These are phyloP conservation scores for Ormyrus thymus DNA, from an alignment of 2,888 invertebrate species.

Conservation along the genomic window DNA sequence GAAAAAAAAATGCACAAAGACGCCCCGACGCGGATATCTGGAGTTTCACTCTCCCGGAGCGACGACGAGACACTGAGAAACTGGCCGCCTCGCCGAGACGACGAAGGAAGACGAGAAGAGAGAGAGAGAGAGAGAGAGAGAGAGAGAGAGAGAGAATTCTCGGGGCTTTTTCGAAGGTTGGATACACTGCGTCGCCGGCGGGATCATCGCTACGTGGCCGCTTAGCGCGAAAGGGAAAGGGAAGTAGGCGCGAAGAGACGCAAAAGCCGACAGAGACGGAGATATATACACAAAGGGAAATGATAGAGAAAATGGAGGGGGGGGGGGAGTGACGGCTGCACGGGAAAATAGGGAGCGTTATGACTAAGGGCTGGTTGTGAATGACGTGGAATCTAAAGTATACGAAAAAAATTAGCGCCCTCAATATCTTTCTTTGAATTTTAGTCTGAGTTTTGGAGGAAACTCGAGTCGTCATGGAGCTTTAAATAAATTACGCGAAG, in stretches of 20 bases:
- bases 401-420: too few relatives aligned
- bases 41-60: slow-evolving; percentile 29
- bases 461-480: too few relatives aligned
- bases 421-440: too few relatives aligned
- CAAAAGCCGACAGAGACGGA: not conserved
- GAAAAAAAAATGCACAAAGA: not conserved
- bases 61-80: slow-evolving; percentile 38
- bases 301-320: not conserved
- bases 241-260: not conserved
- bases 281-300: not conserved
- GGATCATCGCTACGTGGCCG: not conserved
- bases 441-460: too few relatives aligned
- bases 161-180: slow-evolving; percentile 47
- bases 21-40: slow-evolving; percentile 2
- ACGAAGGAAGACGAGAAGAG: slow-evolving; percentile 45
- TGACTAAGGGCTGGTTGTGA: too few relatives aligned
- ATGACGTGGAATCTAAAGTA: too few relatives aligned
- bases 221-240: not conserved
- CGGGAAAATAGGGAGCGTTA: not conserved
- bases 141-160: slow-evolving; percentile 39
- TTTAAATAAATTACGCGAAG: too few relatives aligned
- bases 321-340: slow-evolving; percentile 17
- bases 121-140: slow-evolving; percentile 46
- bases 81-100: slow-evolving; percentile 30
- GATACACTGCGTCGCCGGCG: slow-evolving; percentile 28